Evolutionary conservation across 1,140 invertebrate genomes (phyloP), one percentile per base, ranked within the genome.

Genomic region (Fragariocoptes setiger): DNA sequence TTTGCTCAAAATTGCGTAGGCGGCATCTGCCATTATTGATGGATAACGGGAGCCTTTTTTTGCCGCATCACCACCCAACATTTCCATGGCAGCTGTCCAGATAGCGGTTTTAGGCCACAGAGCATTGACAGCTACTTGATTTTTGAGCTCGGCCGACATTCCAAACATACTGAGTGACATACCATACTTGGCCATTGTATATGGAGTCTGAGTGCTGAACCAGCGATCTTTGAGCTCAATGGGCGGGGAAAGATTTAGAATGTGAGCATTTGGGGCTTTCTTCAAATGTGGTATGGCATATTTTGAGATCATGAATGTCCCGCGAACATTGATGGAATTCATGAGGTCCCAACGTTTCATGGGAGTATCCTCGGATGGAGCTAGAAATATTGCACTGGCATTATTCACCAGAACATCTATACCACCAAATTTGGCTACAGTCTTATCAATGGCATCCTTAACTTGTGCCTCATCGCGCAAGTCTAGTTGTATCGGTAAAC

Each of bases 161-260:
- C 90, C 86, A 13, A 97, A 60, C 1, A 79, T 82, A 60, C 85
- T 94, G 79, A 97, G 82, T 0, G 82, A 90, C 90, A 99, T 97
- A 16, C 88, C 88, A 54, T 88, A 95, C 52, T 97, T 97, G 1
- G 88, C 77, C 69, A 95, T 92, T 0, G 88, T 94, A 55, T 95
- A 97, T 1, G 83, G 85, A 13, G 90, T 72, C 62, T 95, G 77
- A 50, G 74, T 67, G 42, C 69, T 66, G 55, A 97, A 97, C 86
- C 90, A 97, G 48, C 68, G 60, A 0, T 77, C 67, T 46, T 72
- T 68, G 70, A 97, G 68, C 53, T 74, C 82, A 8, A 97, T 57
- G 2, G 90, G 90, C 17, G 90, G 90, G 43, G 79, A 86, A 8
- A 95, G 62, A 56, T 94, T 95, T 3, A 97, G 62, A 51, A 99